Percentiles rank a stretch among this genome's conserved stretches.
phyloP scores from a whole-genome alignment of 2,888 invertebrate species.

The Drosophila mulleri region DNA sequence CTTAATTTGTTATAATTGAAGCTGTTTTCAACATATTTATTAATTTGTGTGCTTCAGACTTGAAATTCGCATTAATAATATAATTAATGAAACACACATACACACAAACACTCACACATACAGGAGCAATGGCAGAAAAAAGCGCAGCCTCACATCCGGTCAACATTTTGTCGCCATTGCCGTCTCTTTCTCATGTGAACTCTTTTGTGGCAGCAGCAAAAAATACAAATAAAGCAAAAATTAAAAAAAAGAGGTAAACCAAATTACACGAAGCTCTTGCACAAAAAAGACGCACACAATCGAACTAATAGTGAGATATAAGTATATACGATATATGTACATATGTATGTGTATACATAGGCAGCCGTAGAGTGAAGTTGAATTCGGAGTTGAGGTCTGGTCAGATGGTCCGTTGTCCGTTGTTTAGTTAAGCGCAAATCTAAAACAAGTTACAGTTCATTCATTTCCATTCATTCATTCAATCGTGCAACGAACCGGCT shows the following conservation, averaged over 20 bases:
- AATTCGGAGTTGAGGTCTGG: slow-evolving; percentile 37
- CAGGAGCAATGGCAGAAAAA: slow-evolving; percentile 63
- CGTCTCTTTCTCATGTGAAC: slow-evolving; percentile 78
- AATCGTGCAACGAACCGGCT: slow-evolving; percentile 57
- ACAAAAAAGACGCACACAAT: slow-evolving; percentile 37
- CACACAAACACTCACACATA: slow-evolving; percentile 2
- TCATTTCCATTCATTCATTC: slow-evolving; percentile 69
- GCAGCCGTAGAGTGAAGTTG: slow-evolving; percentile 7
- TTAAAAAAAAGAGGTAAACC: slow-evolving; percentile 67
- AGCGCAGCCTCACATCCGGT: slow-evolving; percentile 82
- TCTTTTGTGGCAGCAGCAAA: slow-evolving; percentile 65
- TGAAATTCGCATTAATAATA: slow-evolving; percentile 79
- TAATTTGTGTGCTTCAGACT: slow-evolving; percentile 56
- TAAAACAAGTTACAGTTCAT: slow-evolving; percentile 81
- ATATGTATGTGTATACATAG: slow-evolving; percentile 1
- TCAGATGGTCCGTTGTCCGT: slow-evolving; percentile 74
- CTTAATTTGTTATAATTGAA: slow-evolving; percentile 15
- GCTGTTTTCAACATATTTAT: slow-evolving; percentile 43
- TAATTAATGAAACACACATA: slow-evolving; percentile 65
- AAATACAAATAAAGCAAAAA: slow-evolving; percentile 28
- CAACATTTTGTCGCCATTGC: slow-evolving; percentile 81
- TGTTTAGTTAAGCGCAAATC: slow-evolving; percentile 70
- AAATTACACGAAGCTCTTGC: slow-evolving; percentile 71
- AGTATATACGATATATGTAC: background rate
- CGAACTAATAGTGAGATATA: slow-evolving; percentile 1